Evolutionary conservation across 2,113 vertebrate species (phyloP), one percentile per base, ranked within the genome.

Genomic region (Pygoscelis antarcticus): DNA sequence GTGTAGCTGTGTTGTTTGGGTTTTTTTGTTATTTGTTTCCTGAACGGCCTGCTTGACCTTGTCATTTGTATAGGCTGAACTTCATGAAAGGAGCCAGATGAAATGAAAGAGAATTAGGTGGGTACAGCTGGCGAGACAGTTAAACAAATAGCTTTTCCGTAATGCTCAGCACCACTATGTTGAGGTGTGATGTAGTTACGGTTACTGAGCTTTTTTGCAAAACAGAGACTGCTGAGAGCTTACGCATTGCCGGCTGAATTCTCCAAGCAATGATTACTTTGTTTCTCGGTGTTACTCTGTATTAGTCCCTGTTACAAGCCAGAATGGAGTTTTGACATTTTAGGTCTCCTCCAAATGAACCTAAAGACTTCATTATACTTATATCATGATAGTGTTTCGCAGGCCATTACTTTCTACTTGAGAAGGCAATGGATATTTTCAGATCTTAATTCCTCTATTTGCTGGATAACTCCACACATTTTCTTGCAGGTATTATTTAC

Each of bases 321-420:
- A 65, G 70, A 96, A 96, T 97, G 96, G 92, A 98, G 82, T 96
- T 98, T 97, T 97, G 96, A 97, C 95, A 95, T 97, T 95, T 96
- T 94, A 97, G 93, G 93, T 97, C 97, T 96, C 93, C 94, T 97
- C 80, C 86, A 97, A 98, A 98, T 97, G 96, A 98, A 94, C 84
- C 93, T 90, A 71, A 97, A 93, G 89, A 97, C 98, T 97, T 98
- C 97, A 96, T 97, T 98, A 84, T 90, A 82, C 66, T 96, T 96
- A 79, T 16, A 97, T 89, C 84, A 69, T 91, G 92, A 91, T 93
- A 94, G 93, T 82, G 72, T 95, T 97, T 96, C 58, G 46, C 96
- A 97, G 95, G 66, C 93, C 96, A 97, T 98, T 98, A 97, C 96
- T 97, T 97, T 94, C 94, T 96, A 84, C 97, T 98, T 95, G 85